Evolutionary conservation across 1,140 invertebrate species (phyloP), one percentile per base, ranked within the genome.

Genomic region (Cydia pomonella): DNA sequence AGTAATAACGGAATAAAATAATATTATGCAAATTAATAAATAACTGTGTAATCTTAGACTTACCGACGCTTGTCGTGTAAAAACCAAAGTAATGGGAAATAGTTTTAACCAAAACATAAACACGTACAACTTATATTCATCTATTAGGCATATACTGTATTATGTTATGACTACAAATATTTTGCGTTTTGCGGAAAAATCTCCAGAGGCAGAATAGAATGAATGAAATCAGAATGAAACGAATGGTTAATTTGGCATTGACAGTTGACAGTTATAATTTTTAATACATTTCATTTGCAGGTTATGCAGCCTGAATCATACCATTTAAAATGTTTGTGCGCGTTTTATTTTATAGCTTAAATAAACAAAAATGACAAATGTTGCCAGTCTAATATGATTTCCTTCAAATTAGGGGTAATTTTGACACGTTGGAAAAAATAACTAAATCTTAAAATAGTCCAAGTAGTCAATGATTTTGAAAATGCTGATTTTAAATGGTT

Each of bases 71-170:
- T 69, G 64, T 38, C 64, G 25, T 33, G 29, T 38, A 69, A 69
- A 69, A 69, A 33, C n/a, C 64, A 69, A 16, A 33, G 29, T 18
- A n/a, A 69, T 7, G 16, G 64, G 29, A 41, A 69, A 9, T 33
- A 69, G 25, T 69, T 69, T 69, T 18, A 69, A 69, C 64, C 64
- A 69, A 69, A 69, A 33, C 64, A 69, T 69, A 69, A 69, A 69
- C 64, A 33, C 27, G n/a, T n/a, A 7, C 64, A 21, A 41, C 29
- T 38, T 18, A 69, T 13, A 69, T 3, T 33, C 64, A 33, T 29
- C 3, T 69, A 69, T 69, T 69, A 21, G 12, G n/a, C 64, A 69
- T 69, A 23, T 23, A 59, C 23, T 38, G 7, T 41, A 33, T 18
- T 64, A 64, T 69, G 27, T 69, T 33, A 69, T 18, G 27, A 69